Evolutionary conservation across 2,797 vertebrate species (phyloP), one percentile per base, ranked within the genome.

Genomic region (Gephyroberyx darwinii): DNA sequence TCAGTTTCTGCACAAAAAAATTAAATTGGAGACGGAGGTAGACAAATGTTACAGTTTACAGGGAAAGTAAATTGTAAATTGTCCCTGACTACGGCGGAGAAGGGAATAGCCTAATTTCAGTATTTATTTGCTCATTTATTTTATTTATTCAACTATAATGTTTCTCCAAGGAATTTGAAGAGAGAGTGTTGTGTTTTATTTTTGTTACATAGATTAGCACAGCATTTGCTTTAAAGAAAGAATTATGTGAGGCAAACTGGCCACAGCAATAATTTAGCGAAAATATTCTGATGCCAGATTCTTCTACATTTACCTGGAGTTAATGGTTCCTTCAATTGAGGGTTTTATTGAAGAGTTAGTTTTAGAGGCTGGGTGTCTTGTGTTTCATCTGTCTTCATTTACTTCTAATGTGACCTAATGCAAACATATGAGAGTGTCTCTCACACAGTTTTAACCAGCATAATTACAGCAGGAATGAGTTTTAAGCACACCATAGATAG

Each of bases 311-410:
- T 47, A 60, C 12, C 50, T 48, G 6, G 55, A 43, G 41, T 48
- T 35, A 14, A 14, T n/a, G 41, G 30, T 58, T 30, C 71, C 53
- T 66, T 45, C 67, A 35, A 45, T 68, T 22, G 57, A 70, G 66
- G 51, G 67, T 69, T 80, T 45, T 58, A n/a, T 17, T 58, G 19
- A 83, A 76, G 14, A 75, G 79, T 78, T 81, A 37, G 73, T 84
- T 75, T 91, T 68, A 65, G 74, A 78, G 69, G 35, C 57, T 77
- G 37, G 60, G 71, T 61, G 71, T 84, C 73, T 82, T 84, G 51
- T 65, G 68, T 86, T 86, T 88, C 85, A 90, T 91, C 76, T 64
- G 78, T 92, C 90, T 90, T 89, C 81, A 85, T 90, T 88, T 89
- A 50, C 71, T 55, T 71, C 67, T 86, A 85, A 90, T 89, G 82